Conservation (phyloP, 2,113 vertebrate genomes). For the Lichenostomus cassidix region DNA sequence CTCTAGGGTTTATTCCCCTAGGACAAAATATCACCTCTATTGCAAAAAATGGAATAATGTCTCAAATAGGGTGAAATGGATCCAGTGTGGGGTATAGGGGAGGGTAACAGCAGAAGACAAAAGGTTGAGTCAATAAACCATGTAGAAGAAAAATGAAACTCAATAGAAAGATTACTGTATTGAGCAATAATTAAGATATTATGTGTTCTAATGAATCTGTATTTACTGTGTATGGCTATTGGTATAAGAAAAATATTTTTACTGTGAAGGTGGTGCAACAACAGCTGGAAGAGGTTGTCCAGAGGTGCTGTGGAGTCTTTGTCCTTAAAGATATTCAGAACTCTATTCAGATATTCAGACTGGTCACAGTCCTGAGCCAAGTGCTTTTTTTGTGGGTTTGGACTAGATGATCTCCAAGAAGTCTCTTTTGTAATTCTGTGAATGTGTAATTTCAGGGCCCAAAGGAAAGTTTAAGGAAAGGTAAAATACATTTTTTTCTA, state of each 20-base stretch:
- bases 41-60: not conserved
- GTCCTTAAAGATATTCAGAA: not conserved
- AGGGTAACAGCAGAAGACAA: not conserved
- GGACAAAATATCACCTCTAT: not conserved
- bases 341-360: not conserved
- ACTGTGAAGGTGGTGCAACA: not conserved
- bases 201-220: not conserved
- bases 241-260: not conserved
- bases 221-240: not conserved
- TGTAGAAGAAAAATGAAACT: not conserved
- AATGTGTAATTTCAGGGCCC: not conserved
- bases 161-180: not conserved
- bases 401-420: not conserved
- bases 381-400: not conserved
- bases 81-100: not conserved
- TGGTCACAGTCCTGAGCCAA: not conserved
- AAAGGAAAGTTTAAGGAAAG: not conserved
- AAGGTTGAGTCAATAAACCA: not conserved
- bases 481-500: not conserved
- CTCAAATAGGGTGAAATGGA: not conserved
- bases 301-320: not conserved
- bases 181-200: not conserved
- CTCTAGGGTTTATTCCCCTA: not conserved
- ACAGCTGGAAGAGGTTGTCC: not conserved
- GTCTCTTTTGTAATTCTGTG: not conserved